A percentile compares a stretch with the other conserved stretches of the same genome.
phyloP scores from a whole-genome alignment of 2,888 invertebrate species.

The Melikaiella ostensackeni region DNA sequence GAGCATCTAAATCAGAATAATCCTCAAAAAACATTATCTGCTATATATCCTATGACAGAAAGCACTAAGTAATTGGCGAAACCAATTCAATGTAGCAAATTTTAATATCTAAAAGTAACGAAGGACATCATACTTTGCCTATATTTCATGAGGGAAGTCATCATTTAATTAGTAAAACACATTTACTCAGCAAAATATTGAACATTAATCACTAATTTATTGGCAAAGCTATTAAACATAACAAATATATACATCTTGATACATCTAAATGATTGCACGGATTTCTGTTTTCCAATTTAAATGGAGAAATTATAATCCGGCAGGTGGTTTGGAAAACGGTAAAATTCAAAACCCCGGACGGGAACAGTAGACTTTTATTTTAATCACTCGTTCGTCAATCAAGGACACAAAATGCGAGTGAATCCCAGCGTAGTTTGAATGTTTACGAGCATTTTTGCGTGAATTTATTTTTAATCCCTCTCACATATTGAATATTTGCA shows the following conservation, averaged over 20 bases:
- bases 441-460: background rate
- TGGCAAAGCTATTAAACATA: no score
- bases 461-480: background rate
- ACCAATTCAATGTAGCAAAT: no score
- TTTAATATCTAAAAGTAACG: no score
- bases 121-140: no score
- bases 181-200: no score
- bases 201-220: no score
- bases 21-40: no score
- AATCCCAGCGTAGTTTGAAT: background rate
- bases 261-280: background rate
- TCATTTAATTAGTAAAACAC: no score
- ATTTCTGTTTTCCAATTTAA: background rate
- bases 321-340: background rate
- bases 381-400: constrained; percentile 8
- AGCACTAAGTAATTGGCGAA: no score
- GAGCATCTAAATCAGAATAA: background rate
- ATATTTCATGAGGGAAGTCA: no score
- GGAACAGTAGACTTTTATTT: background rate
- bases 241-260: background rate
- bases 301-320: background rate
- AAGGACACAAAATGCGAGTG: background rate
- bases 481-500: background rate
- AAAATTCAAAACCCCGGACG: background rate
- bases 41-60: no score